Percentiles rank a stretch among this genome's conserved stretches.
Evolutionary conservation across 2,113 vertebrate genomes (phyloP).

Genomic region (Malurus alboscapulatus): DNA sequence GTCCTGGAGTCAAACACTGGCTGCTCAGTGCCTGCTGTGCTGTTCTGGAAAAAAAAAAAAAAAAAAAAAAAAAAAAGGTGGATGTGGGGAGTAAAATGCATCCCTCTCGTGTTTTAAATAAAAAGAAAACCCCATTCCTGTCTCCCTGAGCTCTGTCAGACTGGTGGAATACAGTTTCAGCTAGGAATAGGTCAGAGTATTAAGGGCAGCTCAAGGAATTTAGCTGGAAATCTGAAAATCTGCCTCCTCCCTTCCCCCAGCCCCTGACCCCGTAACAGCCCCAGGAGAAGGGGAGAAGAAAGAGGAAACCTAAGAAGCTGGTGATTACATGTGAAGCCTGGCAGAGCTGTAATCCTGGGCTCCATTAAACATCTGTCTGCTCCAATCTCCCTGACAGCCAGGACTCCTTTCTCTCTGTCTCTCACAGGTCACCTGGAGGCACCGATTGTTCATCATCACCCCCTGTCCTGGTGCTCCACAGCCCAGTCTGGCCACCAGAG

Average conservation of each 20-base stretch:
- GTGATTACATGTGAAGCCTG: conserved; percentile 30
- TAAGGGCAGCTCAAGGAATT: conserved; percentile 33
- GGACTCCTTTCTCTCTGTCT: neutral
- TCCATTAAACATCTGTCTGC: conserved; percentile 66
- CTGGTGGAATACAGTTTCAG: neutral
- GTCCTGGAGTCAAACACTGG: neutral
- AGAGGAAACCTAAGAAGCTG: conserved; percentile 38
- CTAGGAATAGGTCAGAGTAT: conserved; percentile 1
- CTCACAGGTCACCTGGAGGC: neutral
- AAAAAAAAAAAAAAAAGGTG: too few relatives aligned
- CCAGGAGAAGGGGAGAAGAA: neutral
- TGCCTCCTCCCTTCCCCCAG: neutral
- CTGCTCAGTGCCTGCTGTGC: neutral
- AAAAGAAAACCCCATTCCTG: neutral
- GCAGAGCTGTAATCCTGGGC: conserved; percentile 51
- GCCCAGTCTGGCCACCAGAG: neutral
- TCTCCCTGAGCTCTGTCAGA: neutral
- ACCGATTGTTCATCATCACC: neutral
- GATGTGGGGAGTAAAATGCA: neutral
- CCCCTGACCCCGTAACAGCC: neutral
- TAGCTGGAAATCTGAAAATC: conserved; percentile 26
- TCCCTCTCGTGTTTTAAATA: neutral
- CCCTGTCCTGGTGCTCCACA: neutral
- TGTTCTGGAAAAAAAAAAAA: neutral
- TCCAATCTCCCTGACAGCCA: conserved; percentile 46